phyloP scores from a whole-genome alignment of 2,888 invertebrate genomes.

The Hyles lineata region DNA sequence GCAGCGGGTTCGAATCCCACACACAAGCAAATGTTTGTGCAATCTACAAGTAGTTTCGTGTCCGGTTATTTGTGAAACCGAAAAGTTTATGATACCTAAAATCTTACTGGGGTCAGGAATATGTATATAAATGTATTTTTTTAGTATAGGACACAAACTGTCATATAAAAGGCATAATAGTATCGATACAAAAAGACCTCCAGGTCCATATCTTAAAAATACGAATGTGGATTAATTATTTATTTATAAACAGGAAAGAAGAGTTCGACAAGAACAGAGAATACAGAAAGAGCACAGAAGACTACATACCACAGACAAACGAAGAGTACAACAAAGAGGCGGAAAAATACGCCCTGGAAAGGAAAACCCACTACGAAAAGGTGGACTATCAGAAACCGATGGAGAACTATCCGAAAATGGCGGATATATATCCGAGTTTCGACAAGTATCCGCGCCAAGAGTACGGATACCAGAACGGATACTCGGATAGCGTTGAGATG shows the following conservation, averaged over 20 bases:
- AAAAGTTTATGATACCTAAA: too few species aligned
- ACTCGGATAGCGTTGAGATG: constrained; percentile 62
- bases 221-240: too few species aligned
- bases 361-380: constrained; percentile 69
- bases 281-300: constrained; percentile 66
- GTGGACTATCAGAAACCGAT: constrained; percentile 53
- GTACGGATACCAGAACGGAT: constrained; percentile 47
- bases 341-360: constrained; percentile 71
- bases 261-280: constrained; percentile 62
- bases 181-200: too few species aligned
- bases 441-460: constrained; percentile 52
- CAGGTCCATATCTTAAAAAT: too few species aligned
- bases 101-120: too few species aligned
- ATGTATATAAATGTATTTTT: too few species aligned
- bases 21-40: too few species aligned
- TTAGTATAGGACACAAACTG: too few species aligned
- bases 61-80: too few species aligned
- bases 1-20: too few species aligned
- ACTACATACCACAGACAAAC: constrained; percentile 73
- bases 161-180: too few species aligned
- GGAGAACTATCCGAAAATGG: constrained; percentile 55
- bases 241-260: constrained; percentile 30
- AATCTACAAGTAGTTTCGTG: too few species aligned
- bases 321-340: constrained; percentile 79
- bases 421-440: constrained; percentile 41